phyloP scores from a whole-genome alignment of 2,113 vertebrate species.

The Zonotrichia leucophrys region DNA sequence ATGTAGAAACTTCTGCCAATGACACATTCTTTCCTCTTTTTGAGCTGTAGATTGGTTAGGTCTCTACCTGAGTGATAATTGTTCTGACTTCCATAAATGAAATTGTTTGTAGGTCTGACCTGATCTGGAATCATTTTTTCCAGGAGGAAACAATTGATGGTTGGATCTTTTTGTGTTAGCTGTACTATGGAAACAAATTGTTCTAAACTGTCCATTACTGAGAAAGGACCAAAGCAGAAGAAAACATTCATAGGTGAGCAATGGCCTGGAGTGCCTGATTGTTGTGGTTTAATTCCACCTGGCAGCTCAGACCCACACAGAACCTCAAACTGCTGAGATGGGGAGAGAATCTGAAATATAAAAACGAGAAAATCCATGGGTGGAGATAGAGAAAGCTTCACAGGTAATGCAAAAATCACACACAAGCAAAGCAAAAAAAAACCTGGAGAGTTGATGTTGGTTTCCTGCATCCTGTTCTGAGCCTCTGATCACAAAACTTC shows the following conservation, averaged over 20 bases:
- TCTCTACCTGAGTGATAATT: not conserved
- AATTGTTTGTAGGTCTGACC: not conserved
- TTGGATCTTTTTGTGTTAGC: not conserved
- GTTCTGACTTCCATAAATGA: not conserved
- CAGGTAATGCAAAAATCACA: not conserved
- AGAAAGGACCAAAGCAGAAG: not conserved
- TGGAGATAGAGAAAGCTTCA: not conserved
- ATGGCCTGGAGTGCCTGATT: not conserved
- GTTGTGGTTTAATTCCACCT: not conserved
- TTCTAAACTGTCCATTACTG: not conserved
- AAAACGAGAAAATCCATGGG: not conserved
- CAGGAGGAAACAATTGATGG: not conserved
- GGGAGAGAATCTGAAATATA: not conserved
- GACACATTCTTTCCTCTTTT: not conserved
- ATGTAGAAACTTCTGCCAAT: not conserved
- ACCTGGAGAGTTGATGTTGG: not conserved
- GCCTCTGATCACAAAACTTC: not conserved
- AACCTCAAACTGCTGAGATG: rapidly evolving
- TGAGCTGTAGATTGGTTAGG: not conserved
- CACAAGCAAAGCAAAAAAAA: not conserved
- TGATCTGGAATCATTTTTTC: not conserved
- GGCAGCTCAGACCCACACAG: not conserved
- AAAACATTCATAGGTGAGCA: not conserved
- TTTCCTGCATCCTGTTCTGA: not conserved
- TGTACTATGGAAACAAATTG: not conserved